Evolutionary conservation across 2,888 invertebrate genomes (phyloP).

Genomic region (Subacronicta megacephala): DNA sequence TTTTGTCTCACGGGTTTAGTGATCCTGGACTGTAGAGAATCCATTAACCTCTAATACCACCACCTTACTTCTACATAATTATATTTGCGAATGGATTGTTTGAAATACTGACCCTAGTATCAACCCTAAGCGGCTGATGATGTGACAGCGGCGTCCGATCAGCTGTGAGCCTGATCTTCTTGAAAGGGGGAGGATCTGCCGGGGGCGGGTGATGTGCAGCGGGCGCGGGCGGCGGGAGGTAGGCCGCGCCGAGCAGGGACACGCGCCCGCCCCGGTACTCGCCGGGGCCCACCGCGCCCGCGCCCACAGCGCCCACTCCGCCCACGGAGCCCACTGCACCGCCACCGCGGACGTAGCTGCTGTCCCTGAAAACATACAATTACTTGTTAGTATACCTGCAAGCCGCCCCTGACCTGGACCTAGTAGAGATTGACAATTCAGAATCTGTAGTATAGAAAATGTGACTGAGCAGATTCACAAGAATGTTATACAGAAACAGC

Average conservation of each 20-base stretch:
- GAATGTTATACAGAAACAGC: too few relatives aligned
- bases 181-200: conserved; percentile 91
- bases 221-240: conserved; percentile 86
- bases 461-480: background rate
- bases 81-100: background rate
- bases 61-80: background rate
- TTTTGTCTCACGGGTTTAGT: too few relatives aligned
- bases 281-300: conserved; percentile 89
- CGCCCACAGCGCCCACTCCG: conserved; percentile 74
- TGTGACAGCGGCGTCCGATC: conserved; percentile 78
- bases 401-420: background rate
- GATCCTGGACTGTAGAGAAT: too few relatives aligned
- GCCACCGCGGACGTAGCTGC: conserved; percentile 81
- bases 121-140: conserved; percentile 91
- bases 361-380: conserved; percentile 73
- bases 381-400: conserved; percentile 11
- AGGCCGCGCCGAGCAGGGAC: conserved; percentile 91
- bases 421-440: background rate
- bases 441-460: background rate
- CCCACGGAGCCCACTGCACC: conserved; percentile 81
- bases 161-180: conserved; percentile 91
- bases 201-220: conserved; percentile 83
- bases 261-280: conserved; percentile 87
- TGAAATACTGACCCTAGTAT: conserved; percentile 87
- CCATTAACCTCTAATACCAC: too few relatives aligned